Base-by-base conservation (phyloP, 2,888 invertebrate species). In the Pecten maximus region DNA sequence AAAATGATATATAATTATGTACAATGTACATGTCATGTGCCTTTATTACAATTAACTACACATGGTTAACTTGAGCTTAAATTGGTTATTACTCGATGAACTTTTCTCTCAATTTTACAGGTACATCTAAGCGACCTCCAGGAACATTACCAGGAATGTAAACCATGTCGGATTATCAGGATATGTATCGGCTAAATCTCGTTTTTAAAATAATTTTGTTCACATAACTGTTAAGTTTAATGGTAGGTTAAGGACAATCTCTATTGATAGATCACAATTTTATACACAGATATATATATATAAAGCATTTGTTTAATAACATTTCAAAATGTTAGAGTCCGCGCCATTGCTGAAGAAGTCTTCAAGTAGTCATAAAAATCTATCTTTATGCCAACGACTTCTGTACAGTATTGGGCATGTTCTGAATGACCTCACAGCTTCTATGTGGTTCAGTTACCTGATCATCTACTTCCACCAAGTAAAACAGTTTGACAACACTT, bases 381-480 rank as follows among this genome's bases (percentile, higher is more conserved):
- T 92, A 40, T 89, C 91, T 2, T 89, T 94, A 0, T 40, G 86
- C 8, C 93, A 94, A 87, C 94, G 95, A 88, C 92, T 96, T 40
- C 93, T 96, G 3, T 97, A 96, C 96, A 97, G 98, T 86, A 97
- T 98, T 89, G 99, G 99, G 0, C 99, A 99, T 97, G 98, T 99
- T 89, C 97, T 98, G 94, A 99, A 99, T 97, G 99, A 99, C 97
- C 97, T 99, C 87, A 98, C 98, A 97, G 98, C 99, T 35, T 98
- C 98, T 91, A 98, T 99, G 97, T 99, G 99, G 99, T 99, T 99
- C 97, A 98, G 98, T 0, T 99, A 99, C 97, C 97, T 98, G 88
- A 97, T 99, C 94, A 98, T 99, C 89, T 99, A 98, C 97, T 98
- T 98, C 94, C 97, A 98, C 93, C 97, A 97, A 94, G 98, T 98